Conservation (phyloP, 2,797 vertebrate genomes). For the Melanotaenia pygmaea region DNA sequence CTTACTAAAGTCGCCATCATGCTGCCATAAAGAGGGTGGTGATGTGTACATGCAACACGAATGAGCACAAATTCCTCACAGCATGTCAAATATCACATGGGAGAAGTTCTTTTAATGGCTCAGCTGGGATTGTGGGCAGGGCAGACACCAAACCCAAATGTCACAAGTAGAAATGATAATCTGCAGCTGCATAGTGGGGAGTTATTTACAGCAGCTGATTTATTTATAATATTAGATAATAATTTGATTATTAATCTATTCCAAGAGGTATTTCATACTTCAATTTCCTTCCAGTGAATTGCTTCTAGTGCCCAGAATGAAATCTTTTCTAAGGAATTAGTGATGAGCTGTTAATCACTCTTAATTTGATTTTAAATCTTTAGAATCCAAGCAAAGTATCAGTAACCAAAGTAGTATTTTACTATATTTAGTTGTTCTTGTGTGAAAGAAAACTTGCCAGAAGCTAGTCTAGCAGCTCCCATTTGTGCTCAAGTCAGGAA, state of each 20-base stretch:
- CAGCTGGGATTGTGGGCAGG: not conserved
- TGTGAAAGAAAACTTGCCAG: no score
- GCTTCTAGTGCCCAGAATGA: not conserved
- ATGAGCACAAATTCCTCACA: slow-evolving; percentile 6
- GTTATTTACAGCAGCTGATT: not conserved
- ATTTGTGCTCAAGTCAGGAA: no score
- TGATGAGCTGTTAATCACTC: not conserved
- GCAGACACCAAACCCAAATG: not conserved
- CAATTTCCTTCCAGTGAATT: not conserved
- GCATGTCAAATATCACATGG: not conserved
- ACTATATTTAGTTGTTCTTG: no score
- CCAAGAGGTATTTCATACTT: not conserved
- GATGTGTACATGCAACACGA: not conserved
- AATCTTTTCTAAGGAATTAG: not conserved
- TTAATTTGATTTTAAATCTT: no score
- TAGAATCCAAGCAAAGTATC: no score
- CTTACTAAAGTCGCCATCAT: not conserved
- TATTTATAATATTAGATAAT: not conserved
- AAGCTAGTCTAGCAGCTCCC: no score
- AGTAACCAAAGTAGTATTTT: no score
- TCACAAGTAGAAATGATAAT: not conserved
- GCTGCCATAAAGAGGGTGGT: not conserved
- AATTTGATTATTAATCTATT: not conserved
- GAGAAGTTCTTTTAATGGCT: not conserved
- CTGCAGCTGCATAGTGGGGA: not conserved